phyloP scores from a whole-genome alignment of 2,888 invertebrate species.

The Phorcus lineatus region DNA sequence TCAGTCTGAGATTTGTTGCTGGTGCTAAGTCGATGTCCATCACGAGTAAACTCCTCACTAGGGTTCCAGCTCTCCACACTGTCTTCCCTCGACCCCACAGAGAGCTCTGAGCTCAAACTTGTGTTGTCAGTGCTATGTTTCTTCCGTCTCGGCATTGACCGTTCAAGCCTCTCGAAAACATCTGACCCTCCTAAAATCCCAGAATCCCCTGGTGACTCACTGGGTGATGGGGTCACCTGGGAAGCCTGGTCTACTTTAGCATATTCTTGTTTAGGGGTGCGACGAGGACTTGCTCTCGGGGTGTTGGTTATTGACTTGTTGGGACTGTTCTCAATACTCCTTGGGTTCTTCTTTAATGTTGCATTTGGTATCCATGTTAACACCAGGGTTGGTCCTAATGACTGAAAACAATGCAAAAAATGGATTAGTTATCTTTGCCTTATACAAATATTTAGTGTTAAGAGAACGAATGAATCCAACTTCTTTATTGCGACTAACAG shows the following conservation, averaged over 20 bases:
- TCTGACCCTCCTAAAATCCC: slow-evolving; percentile 31
- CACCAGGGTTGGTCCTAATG: slow-evolving; percentile 83
- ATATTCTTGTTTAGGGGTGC: slow-evolving; percentile 66
- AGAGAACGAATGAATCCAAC: background rate
- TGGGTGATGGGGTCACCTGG: slow-evolving; percentile 53
- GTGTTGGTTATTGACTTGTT: slow-evolving; percentile 60
- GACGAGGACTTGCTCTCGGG: slow-evolving; percentile 63
- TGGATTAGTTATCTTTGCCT: background rate
- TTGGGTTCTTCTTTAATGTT: slow-evolving; percentile 88
- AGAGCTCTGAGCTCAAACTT: slow-evolving; percentile 59
- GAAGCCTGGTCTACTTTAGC: slow-evolving; percentile 53
- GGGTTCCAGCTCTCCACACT: slow-evolving; percentile 48
- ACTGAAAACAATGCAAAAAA: background rate
- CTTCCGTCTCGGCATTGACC: slow-evolving; percentile 28
- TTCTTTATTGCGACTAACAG: background rate
- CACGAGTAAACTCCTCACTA: slow-evolving; percentile 44
- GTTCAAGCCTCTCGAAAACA: slow-evolving; percentile 5
- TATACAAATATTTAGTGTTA: background rate
- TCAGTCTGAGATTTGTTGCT: slow-evolving; percentile 60
- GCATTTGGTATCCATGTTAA: slow-evolving; percentile 97
- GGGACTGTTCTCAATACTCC: slow-evolving; percentile 74
- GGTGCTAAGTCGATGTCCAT: slow-evolving; percentile 50
- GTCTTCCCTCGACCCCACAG: slow-evolving; percentile 53
- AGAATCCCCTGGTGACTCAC: slow-evolving; percentile 54
- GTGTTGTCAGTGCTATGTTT: slow-evolving; percentile 55